Conservation (phyloP, 2,797 vertebrate genomes). For the Ambastaia sidthimunki region DNA sequence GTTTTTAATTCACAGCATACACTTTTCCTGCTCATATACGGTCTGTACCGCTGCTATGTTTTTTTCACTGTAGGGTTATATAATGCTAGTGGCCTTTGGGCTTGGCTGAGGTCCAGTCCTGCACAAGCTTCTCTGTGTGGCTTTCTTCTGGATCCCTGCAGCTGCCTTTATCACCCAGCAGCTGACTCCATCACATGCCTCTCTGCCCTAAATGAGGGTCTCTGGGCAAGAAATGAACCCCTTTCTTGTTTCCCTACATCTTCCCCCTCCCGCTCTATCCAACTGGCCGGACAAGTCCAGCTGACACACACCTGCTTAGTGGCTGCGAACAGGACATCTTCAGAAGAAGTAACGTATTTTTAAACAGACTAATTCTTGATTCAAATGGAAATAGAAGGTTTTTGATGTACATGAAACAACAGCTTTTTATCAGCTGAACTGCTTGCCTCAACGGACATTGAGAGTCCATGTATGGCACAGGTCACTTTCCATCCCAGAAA, state of each 20-base stretch:
- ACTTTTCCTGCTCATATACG: constrained; percentile 46
- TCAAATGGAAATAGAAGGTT: constrained; percentile 43
- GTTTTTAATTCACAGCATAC: constrained; percentile 64
- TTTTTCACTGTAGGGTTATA: constrained; percentile 61
- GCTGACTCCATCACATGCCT: constrained; percentile 56
- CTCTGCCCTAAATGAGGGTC: constrained; percentile 54
- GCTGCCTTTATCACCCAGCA: constrained; percentile 59
- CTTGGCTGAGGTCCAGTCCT: constrained; percentile 59
- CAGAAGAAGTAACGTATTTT: constrained; percentile 50
- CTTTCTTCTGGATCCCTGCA: constrained; percentile 52
- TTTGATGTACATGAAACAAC: constrained; percentile 36
- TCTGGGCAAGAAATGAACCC: constrained; percentile 51
- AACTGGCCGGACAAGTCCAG: constrained; percentile 53
- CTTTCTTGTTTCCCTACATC: constrained; percentile 39
- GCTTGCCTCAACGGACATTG: background rate
- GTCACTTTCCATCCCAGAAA: background rate
- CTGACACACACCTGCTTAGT: constrained; percentile 65
- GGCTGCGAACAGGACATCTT: constrained; percentile 56
- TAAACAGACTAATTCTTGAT: constrained; percentile 21
- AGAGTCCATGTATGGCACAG: background rate
- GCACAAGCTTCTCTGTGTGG: constrained; percentile 63
- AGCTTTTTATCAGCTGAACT: constrained; percentile 35
- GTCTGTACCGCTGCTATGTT: constrained; percentile 43
- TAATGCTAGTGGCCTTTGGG: constrained; percentile 56
- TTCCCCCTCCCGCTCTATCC: constrained; percentile 18